Percentiles rank a stretch among this genome's conserved stretches.
Conservation (phyloP, 1,140 invertebrate species). For the Drosophila biarmipes region DNA sequence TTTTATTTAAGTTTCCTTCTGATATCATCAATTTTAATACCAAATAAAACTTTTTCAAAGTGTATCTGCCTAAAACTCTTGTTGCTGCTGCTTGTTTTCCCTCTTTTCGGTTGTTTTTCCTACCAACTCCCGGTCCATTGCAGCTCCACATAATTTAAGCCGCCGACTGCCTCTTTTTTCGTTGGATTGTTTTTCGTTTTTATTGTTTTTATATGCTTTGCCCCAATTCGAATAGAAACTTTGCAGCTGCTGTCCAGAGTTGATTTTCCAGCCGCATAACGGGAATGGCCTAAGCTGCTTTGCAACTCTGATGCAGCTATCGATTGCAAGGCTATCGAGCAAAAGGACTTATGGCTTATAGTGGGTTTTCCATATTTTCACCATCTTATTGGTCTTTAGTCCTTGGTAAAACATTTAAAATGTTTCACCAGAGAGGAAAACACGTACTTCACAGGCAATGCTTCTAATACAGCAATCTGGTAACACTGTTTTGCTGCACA, state of each 20-base stretch:
- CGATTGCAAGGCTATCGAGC: slow-evolving; percentile 5
- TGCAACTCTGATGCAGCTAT: slow-evolving; percentile 14
- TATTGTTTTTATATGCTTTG: slow-evolving; percentile 41
- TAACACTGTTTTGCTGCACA: background rate
- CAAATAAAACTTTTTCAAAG: background rate
- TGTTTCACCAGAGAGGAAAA: background rate
- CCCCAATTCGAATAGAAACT: slow-evolving; percentile 23
- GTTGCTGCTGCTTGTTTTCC: slow-evolving; percentile 41
- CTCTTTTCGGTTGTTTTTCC: slow-evolving; percentile 26
- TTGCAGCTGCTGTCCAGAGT: slow-evolving; percentile 18
- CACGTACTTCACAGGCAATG: too few relatives aligned
- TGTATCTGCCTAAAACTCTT: slow-evolving; percentile 18
- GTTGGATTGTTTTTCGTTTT: slow-evolving; percentile 27
- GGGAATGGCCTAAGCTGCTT: slow-evolving; percentile 3
- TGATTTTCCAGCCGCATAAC: slow-evolving; percentile 23
- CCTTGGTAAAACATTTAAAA: background rate
- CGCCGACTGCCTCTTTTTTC: slow-evolving; percentile 26
- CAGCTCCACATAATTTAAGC: slow-evolving; percentile 29
- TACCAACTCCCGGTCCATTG: background rate
- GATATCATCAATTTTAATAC: too few relatives aligned
- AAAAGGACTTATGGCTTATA: too few relatives aligned
- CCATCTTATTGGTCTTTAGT: background rate
- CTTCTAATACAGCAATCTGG: background rate
- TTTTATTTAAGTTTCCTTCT: too few relatives aligned
- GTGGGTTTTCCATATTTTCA: background rate